phyloP scores from a whole-genome alignment of 2,113 vertebrate species.

The Dinomys branickii region DNA sequence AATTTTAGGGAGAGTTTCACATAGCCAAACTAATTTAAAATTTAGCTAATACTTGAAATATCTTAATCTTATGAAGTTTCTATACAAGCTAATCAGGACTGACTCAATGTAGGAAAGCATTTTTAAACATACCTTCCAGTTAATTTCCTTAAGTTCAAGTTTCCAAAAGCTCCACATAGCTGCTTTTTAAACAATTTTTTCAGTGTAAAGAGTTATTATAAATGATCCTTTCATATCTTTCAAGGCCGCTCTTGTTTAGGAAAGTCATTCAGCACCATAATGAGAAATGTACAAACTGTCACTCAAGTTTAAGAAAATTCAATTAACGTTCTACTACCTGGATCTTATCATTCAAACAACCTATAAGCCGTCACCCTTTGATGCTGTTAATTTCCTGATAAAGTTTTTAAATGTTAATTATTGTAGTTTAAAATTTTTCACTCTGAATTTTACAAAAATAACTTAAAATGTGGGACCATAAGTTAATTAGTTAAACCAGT shows the following conservation, averaged over 20 bases:
- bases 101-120: background rate
- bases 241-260: background rate
- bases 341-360: conserved; percentile 10
- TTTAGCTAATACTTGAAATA: background rate
- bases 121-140: background rate
- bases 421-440: background rate
- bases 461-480: background rate
- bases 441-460: conserved; percentile 4
- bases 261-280: background rate
- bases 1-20: background rate
- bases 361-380: background rate
- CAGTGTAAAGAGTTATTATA: background rate
- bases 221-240: conserved; percentile 7
- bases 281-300: background rate
- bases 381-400: background rate
- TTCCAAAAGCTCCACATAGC: background rate
- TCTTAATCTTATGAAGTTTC: background rate
- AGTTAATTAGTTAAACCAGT: background rate
- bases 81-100: background rate
- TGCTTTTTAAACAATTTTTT: background rate
- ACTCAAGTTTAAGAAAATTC: conserved; percentile 24
- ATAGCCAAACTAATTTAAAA: background rate
- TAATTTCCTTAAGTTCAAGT: conserved; percentile 34
- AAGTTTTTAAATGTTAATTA: background rate
- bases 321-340: background rate